Base-by-base conservation (phyloP, 1,140 invertebrate genomes). In the Gryllus bimaculatus region DNA sequence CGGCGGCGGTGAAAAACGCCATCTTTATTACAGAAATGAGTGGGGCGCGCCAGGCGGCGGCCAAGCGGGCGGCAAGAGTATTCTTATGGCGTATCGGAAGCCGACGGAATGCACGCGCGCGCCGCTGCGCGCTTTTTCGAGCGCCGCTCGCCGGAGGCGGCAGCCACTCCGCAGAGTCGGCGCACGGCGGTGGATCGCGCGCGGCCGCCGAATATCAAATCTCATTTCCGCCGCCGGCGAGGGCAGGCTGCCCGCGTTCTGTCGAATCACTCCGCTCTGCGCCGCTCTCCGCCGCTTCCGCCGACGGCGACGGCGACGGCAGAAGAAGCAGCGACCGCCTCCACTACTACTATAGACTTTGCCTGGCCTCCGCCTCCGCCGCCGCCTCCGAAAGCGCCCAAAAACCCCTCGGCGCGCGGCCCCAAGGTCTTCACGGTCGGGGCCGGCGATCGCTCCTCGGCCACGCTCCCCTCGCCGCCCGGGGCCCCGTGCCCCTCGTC, bases 1-100 rank as follows among this genome's bases (percentile, higher is more conserved):
- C 54, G n/a, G 54, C 18, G 18, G 54, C 26, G 26, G 1, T 39
- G 54, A 66, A 66, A 66, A 66, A 66, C 54, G 54, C 54, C 54
- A 66, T 66, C 54, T 66, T 66, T 66, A 66, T 66, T 66, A 66
- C 54, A 66, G 54, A 66, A 66, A 66, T 66, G 54, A 66, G 54
- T 66, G 54, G 26, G 10, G 54, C 54, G 54, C n/a, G n/a, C n/a
- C n/a, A n/a, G n/a, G 54, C 54, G 54, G 54, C 7, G 54, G 10
- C 15, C 49, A n/a, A n/a, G 26, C 26, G 26, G 26, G 26, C 26
- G 26, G 26, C 26, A 5, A 2, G 54, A 13, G 54, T 66, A 66
- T 66, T 66, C 54, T 66, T 66, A 66, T 66, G 54, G 54, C 54
- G 54, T 66, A 66, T 66, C 18, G 54, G 54, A 66, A 66, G 18